phyloP scores from a whole-genome alignment of 2,113 vertebrate species.

The Pseudopodoces humilis region DNA sequence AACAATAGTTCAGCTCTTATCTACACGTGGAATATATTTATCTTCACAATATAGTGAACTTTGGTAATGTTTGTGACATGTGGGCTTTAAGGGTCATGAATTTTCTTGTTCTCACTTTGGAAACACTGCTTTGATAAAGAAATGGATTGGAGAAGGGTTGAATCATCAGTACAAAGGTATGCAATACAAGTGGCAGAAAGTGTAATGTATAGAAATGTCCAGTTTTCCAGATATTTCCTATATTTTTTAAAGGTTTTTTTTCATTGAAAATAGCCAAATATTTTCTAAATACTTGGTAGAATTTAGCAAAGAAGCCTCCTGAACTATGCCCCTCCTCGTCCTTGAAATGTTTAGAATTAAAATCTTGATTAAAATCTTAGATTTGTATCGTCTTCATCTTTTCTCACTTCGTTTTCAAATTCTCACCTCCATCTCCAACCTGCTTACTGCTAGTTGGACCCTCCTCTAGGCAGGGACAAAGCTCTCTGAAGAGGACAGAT shows the following conservation, averaged over 20 bases:
- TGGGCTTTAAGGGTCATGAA: background rate
- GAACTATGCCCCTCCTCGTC: fast-evolving
- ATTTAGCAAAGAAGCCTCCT: background rate
- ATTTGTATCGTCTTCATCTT: background rate
- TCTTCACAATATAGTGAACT: conserved; percentile 36
- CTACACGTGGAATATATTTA: conserved; percentile 52
- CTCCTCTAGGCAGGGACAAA: background rate
- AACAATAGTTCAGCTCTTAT: conserved; percentile 58
- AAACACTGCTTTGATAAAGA: background rate
- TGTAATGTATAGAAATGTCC: background rate
- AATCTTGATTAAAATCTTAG: background rate
- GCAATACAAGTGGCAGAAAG: background rate
- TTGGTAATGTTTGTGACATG: conserved; percentile 20
- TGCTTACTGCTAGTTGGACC: background rate
- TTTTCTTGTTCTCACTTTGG: background rate
- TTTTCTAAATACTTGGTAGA: background rate
- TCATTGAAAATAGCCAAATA: background rate
- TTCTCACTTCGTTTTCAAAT: background rate
- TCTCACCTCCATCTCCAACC: background rate
- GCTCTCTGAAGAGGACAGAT: background rate
- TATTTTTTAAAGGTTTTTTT: background rate
- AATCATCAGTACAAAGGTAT: conserved; percentile 18
- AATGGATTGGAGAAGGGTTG: background rate
- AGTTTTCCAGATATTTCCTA: background rate
- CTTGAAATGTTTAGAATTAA: background rate